Base-by-base conservation (phyloP, 1,140 invertebrate genomes). In the Drosophila sproati region DNA sequence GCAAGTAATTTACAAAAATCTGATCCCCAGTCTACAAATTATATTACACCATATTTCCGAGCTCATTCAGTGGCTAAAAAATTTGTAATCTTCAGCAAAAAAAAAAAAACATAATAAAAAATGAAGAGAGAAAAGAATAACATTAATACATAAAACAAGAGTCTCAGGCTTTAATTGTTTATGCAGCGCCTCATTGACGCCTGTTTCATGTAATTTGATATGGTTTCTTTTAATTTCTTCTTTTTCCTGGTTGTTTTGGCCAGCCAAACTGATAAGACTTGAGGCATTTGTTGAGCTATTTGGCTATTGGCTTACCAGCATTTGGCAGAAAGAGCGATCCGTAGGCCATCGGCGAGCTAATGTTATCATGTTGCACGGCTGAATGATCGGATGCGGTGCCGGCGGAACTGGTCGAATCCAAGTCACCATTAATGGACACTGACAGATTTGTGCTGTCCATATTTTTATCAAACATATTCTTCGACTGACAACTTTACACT, bases 321-420 rank as follows among this genome's bases (percentile, higher is more conserved):
- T 92, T 92, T 32, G 80, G 82, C 55, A 92, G 60, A 75, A 91
- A 92, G 50, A 92, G 70, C 4, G 89, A 77, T 2, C 88, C 89
- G 48, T 92, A 92, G 67, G 89, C 85, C 69, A 91, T 82, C 2
- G 91, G 89, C 6, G 91, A 92, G 55, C 87, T 92, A n/a, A 92
- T 83, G 32, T 82, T 85, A 64, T 92, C 91, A 61, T 92, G 91
- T 37, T 91, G 87, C 45, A 77, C 73, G 20, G 89, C 77, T 5
- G 91, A 91, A 69, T 92, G 90, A 45, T 92, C 91, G 31, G 91
- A 92, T 29, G 77, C 85, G 5, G 91, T 91, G 79, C 91, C 91
- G 78, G 73, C 91, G 80, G 91, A 92, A 64, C 91, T 92, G 31
- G 91, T 92, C 0, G 91, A 92, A 39, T 92, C 91, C 70, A 92